Evolutionary conservation across 2,797 vertebrate species (phyloP).

Genomic region (Megalops cyprinoides): DNA sequence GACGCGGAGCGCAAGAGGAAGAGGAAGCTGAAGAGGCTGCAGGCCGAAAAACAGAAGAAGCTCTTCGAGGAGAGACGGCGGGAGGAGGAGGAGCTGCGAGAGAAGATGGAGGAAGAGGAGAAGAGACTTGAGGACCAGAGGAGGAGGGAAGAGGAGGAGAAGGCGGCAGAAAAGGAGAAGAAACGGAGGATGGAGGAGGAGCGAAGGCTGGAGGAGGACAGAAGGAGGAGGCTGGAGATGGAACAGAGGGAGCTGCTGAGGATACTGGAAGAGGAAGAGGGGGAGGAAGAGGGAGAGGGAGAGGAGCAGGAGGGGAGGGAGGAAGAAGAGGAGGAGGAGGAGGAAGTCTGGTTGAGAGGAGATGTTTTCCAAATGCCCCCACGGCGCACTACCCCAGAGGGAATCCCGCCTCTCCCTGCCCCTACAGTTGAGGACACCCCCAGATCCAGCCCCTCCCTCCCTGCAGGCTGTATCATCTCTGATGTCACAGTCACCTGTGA

Average conservation of each 20-base stretch:
- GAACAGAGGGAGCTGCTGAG: slow-evolving; percentile 42
- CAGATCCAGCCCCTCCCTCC: slow-evolving; percentile 66
- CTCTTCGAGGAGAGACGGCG: not conserved
- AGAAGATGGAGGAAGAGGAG: slow-evolving; percentile 11
- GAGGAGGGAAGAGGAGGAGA: slow-evolving; percentile 47
- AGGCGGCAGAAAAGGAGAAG: slow-evolving; percentile 49
- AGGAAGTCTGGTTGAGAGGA: slow-evolving; percentile 71
- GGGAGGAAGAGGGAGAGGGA: slow-evolving; percentile 45
- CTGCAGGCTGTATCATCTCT: slow-evolving; percentile 79
- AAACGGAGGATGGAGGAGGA: slow-evolving; percentile 44
- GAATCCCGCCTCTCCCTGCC: slow-evolving; percentile 52
- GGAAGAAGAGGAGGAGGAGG: slow-evolving; percentile 63
- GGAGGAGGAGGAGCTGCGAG: slow-evolving; percentile 26
- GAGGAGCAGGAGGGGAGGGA: slow-evolving; percentile 42
- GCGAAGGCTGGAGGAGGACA: slow-evolving; percentile 47
- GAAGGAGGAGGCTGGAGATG: slow-evolving; percentile 44
- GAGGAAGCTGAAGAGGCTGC: slow-evolving; percentile 57
- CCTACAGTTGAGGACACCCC: slow-evolving; percentile 48
- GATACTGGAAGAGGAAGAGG: slow-evolving; percentile 40
- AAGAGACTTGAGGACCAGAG: slow-evolving; percentile 37
- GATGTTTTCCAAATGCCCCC: slow-evolving; percentile 75
- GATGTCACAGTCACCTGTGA: slow-evolving; percentile 85
- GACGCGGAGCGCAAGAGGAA: slow-evolving; percentile 45
- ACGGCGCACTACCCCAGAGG: slow-evolving; percentile 45
- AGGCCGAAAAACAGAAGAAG: slow-evolving; percentile 59